These are phyloP conservation scores for Hymenopus coronatus DNA, from an alignment of 2,888 invertebrate species.

Conservation along the genomic window DNA sequence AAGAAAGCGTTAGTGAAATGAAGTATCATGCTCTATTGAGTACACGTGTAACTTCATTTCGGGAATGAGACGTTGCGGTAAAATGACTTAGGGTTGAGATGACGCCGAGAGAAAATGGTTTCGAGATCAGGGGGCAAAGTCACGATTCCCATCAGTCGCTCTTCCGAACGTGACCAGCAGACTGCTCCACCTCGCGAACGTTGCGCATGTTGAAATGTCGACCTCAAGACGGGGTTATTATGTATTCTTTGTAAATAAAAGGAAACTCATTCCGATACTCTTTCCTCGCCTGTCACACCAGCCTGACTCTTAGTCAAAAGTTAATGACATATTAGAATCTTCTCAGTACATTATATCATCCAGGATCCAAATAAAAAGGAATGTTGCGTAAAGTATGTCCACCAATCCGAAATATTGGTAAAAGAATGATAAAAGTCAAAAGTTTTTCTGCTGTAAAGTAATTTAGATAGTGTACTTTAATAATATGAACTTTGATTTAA, in stretches of 20 bases:
- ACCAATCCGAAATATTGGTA: too few species aligned
- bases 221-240: neutral
- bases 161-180: neutral
- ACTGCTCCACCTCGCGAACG: neutral
- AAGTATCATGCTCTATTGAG: neutral
- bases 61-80: neutral
- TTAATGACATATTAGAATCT: neutral
- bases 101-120: neutral
- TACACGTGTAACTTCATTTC: neutral
- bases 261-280: neutral
- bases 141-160: constrained; percentile 13
- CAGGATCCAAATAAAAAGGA: too few species aligned
- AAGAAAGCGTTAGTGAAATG: neutral
- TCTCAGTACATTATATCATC: too few species aligned
- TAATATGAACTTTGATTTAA: too few species aligned
- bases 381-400: too few species aligned
- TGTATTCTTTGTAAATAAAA: neutral
- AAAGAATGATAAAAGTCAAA: too few species aligned
- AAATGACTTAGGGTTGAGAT: neutral
- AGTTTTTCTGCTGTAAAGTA: too few species aligned
- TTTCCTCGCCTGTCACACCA: neutral
- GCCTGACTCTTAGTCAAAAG: neutral
- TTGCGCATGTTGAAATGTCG: neutral
- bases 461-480: too few species aligned
- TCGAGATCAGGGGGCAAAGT: neutral